A percentile compares a stretch with the other conserved stretches of the same genome.
These are phyloP conservation scores for Sycophaga agraensis DNA, from an alignment of 1,140 invertebrate genomes.

Conservation along the genomic window DNA sequence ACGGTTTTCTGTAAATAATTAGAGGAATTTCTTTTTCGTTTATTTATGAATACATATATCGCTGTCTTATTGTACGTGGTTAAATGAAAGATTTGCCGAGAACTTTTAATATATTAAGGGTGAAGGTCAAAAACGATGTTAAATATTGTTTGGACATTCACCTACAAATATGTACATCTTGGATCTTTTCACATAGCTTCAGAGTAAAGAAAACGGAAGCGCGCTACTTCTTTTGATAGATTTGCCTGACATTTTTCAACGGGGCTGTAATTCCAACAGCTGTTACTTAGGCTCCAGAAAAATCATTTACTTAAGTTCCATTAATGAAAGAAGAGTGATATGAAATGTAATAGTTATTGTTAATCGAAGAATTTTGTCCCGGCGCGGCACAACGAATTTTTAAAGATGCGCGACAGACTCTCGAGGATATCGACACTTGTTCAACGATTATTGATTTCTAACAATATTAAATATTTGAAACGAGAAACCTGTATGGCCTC, in stretches of 20 bases:
- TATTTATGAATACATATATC: conserved; percentile 16
- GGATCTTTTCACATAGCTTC: too few relatives aligned
- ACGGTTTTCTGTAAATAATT: conserved; percentile 17
- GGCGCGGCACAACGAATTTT: not conserved
- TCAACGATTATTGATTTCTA: not conserved
- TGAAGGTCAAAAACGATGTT: not conserved
- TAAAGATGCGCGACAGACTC: not conserved
- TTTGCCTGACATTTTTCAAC: conserved; percentile 21
- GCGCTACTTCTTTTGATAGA: conserved; percentile 19
- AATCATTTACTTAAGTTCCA: conserved; percentile 8
- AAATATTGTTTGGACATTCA: not conserved
- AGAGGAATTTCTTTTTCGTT: conserved; percentile 13
- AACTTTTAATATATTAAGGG: not conserved
- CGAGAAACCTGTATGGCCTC: not conserved
- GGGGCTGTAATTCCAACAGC: not conserved
- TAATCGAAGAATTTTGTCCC: conserved; percentile 4
- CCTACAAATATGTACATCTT: too few relatives aligned
- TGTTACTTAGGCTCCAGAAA: not conserved
- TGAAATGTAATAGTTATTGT: not conserved
- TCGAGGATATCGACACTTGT: conserved; percentile 3
- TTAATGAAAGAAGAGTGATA: not conserved
- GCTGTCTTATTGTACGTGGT: not conserved
- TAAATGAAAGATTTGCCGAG: not conserved
- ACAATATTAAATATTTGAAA: not conserved
- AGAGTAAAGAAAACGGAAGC: not conserved